Evolutionary conservation across 1,140 invertebrate species (phyloP).

Genomic region (Cotesia typhae): DNA sequence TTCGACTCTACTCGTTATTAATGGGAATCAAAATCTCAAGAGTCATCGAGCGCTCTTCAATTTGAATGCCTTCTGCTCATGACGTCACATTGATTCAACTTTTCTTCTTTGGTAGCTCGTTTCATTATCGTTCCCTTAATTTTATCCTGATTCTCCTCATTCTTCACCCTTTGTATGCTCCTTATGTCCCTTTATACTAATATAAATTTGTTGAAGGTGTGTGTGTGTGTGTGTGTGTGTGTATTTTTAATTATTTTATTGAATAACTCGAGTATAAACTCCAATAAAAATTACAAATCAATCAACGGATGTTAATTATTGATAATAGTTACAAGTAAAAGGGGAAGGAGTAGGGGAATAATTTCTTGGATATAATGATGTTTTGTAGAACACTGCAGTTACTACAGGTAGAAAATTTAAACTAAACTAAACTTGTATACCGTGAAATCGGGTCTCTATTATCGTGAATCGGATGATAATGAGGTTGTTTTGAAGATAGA

Average conservation of each 20-base stretch:
- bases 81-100: conserved; percentile 52
- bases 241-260: conserved; percentile 50
- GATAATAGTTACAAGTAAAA: too few relatives aligned
- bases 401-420: conserved; percentile 8
- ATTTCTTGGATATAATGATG: conserved; percentile 5
- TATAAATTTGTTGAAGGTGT: conserved; percentile 51
- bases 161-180: neutral
- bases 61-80: conserved; percentile 66
- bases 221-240: conserved; percentile 50
- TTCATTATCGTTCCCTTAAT: neutral
- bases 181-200: too few relatives aligned
- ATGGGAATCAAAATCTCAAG: conserved; percentile 66
- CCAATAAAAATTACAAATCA: neutral
- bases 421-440: conserved; percentile 24
- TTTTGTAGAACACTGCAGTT: too few relatives aligned
- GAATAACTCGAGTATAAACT: conserved; percentile 53
- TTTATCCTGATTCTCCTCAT: neutral
- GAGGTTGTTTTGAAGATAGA: conserved; percentile 50
- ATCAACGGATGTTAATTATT: too few relatives aligned
- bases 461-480: conserved; percentile 61
- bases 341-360: too few relatives aligned
- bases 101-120: conserved; percentile 2
- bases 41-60: conserved; percentile 66
- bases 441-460: conserved; percentile 49
- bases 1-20: conserved; percentile 55